Conservation (phyloP, 2,797 vertebrate species). For the Enteromius thamalakanensis region DNA sequence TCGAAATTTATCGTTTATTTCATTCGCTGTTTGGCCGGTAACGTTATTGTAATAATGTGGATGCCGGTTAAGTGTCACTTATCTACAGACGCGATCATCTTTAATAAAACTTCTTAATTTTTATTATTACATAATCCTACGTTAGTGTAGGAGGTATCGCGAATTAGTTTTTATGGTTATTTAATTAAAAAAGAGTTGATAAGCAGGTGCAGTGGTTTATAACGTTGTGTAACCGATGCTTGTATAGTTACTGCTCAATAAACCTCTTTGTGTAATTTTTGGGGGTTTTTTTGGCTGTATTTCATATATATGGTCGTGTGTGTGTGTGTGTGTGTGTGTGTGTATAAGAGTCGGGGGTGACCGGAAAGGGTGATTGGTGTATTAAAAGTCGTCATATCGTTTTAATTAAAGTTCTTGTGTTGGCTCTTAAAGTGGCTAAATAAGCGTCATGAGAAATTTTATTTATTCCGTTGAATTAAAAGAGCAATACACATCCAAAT, state of each 20-base stretch:
- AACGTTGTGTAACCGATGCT: not conserved
- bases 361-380: not conserved
- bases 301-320: not conserved
- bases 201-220: not conserved
- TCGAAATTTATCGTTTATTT: not conserved
- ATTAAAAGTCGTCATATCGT: not conserved
- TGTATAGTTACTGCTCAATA: not conserved
- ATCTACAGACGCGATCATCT: not conserved
- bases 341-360: not conserved
- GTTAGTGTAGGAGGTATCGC: not conserved
- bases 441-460: rapidly evolving
- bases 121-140: too few relatives aligned
- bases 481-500: not conserved
- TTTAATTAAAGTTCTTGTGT: not conserved
- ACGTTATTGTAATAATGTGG: not conserved
- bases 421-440: not conserved
- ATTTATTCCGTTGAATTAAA: not conserved
- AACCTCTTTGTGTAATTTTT: not conserved
- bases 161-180: not conserved
- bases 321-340: not conserved
- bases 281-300: not conserved
- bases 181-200: not conserved
- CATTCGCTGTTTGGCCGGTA: not conserved
- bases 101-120: rapidly evolving
- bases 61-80: not conserved